phyloP scores from a whole-genome alignment of 2,888 invertebrate species.

The Kryphioiulus occultus region DNA sequence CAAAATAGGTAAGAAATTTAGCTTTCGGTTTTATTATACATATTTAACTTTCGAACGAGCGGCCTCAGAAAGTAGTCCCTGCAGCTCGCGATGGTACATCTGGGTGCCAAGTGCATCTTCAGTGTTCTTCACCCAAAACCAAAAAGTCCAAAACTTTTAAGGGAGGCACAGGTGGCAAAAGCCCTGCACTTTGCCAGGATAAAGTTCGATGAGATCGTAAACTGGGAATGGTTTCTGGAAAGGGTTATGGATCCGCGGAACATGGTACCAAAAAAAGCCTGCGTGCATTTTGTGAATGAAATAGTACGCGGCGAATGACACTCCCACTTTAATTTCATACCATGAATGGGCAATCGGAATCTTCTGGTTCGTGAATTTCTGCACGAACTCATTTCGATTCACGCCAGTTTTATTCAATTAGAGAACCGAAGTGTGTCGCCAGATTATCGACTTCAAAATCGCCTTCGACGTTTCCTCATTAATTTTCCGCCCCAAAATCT shows the following conservation, averaged over 20 bases:
- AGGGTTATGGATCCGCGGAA: background rate
- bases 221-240: background rate
- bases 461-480: too few species aligned
- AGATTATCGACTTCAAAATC: too few species aligned
- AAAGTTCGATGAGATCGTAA: background rate
- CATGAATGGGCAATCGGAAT: conserved; percentile 18
- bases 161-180: background rate
- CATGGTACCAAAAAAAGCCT: conserved; percentile 38
- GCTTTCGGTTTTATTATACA: background rate
- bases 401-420: background rate
- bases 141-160: background rate
- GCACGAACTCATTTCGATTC: background rate
- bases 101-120: background rate
- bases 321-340: conserved; percentile 25
- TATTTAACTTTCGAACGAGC: background rate
- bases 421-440: background rate
- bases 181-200: background rate
- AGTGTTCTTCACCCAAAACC: too few species aligned
- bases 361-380: background rate
- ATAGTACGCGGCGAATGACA: conserved; percentile 47
- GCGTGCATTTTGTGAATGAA: conserved; percentile 50
- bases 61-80: background rate
- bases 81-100: background rate
- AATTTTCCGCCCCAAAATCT: too few species aligned
- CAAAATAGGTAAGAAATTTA: conserved; percentile 82